Evolutionary conservation across 2,888 invertebrate genomes (phyloP), one percentile per base, ranked within the genome.

Genomic region (Cyaniris semiargus): DNA sequence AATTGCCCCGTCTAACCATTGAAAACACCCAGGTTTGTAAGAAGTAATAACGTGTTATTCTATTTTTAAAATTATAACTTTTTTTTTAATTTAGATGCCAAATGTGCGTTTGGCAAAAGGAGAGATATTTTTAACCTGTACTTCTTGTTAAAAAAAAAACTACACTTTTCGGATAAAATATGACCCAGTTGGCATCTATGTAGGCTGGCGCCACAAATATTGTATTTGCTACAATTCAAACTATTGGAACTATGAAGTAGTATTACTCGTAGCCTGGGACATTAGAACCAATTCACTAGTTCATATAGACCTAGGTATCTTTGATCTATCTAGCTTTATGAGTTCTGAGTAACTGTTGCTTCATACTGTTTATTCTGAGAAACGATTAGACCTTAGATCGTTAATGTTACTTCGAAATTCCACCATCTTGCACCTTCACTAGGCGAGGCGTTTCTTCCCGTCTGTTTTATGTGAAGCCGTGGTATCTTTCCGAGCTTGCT

Each of bases 281-380:
- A 21, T 66, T 66, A 66, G 1, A 7, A 66, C 27, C 23, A 23
- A 66, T 66, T 66, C 60, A 31, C 15, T 66, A 66, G 7, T 31
- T 66, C 66, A 18, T 15, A 53, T 66, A 66, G 13, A 15, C 3
- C 15, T 66, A 27, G 27, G 5, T 66, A 66, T 66, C 15, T 66
- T 27, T 66, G 15, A 66, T 66, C 66, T 13, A 10, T 13, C 23
- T 31, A 27, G 15, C 66, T 15, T 66, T 27, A 66, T 66, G 27
- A 27, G 15, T 66, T 66, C 27, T 66, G 15, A 31, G 66, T 66
- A 66, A 66, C 66, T 66, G 66, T 66, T 66, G 66, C 66, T 66
- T 66, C 66, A 66, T 66, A 15, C 66, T 66, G 27, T 27, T 66
- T 15, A 31, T 66, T 66, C 66, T 27, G 23, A 31, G 66, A 66